Base-by-base conservation (phyloP, 2,888 invertebrate species). In the Caprella mutica region DNA sequence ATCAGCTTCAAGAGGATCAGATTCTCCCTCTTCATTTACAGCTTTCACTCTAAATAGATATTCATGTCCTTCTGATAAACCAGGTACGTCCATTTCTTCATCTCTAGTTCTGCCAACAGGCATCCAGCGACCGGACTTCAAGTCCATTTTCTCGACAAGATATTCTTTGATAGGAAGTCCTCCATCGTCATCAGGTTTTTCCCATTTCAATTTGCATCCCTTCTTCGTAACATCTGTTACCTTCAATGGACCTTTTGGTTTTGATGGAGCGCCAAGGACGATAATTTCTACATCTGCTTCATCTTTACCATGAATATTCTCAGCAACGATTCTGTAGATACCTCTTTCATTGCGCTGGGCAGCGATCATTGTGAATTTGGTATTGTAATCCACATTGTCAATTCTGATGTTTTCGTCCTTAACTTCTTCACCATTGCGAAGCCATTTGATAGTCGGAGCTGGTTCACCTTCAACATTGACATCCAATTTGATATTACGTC, bases 1-100 rank as follows among this genome's bases (percentile, higher is more conserved):
- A 54, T 91, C 89, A n/a, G 91, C 88, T 72, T 90, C 88, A 65
- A 96, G 73, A 6, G 97, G 96, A 69, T 97, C 97, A 1, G 94
- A 94, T 73, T 91, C 91, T 21, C 98, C 98, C 73, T 96, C 92
- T 23, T 86, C 81, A 70, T 97, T 97, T 33, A 94, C 86, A 17
- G 98, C 98, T 71, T 91, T 91, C 0, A 99, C 96, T 59, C 98
- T 80, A 82, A 99, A 99, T 76, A 90, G 81, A 74, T 99, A 99
- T 70, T 94, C 90, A 73, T 96, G 93, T 68, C 97, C 97, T 76
- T 97, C 96, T 66, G 89, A 89, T 23, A 98, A 78, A 1, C 96
- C 96, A 1, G 83, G 73, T 23, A 71, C 68, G 51, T 71, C 69
- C 59, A 72, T 74, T 30, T 66, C 66, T 17, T 69, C 81, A 21